Base-by-base conservation (phyloP, 2,797 vertebrate species). In the Loris lydekkerianus region DNA sequence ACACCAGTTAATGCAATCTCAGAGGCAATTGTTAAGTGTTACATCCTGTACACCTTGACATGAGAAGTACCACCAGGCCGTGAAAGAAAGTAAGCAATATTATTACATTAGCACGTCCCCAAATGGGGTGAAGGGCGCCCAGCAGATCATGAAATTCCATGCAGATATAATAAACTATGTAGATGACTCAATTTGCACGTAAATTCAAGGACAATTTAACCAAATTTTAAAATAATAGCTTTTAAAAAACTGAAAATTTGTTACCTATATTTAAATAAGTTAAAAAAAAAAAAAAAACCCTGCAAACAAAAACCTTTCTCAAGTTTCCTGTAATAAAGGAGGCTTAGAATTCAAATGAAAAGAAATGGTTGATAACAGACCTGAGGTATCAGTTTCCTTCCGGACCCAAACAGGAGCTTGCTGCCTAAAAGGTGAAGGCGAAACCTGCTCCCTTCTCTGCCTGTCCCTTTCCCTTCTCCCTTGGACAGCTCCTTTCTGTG, bases 281-380 rank as follows among this genome's bases (percentile, higher is more conserved):
- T 53, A 77, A 87, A 91, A 40, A 58, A 58, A 69, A 27, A 65
- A 49, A 75, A 15, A 49, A 14, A 14, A 49, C 11, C 49, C 10
- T 8, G 15, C 27, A 46, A 75, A 9, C 8, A 18, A 49, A 4
- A 29, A 46, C 27, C 27, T 60, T 37, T 21, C 76, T 61, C 4
- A 77, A 53, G 27, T 63, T 90, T 70, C 63, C 76, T 83, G 2
- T 78, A 37, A 63, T 8, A 63, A 23, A 89, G 15, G 34, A 76
- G 25, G 43, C 63, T 88, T 87, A 49, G 84, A 90, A 90, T 65
- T 58, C 29, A 83, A 91, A 70, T 5, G 46, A 76, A 43, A 89
- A 89, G 93, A 80, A 61, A 89, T 81, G 37, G 87, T 96, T 75
- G 43, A 83, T 46, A 49, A 87, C 70, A 95, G 60, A 89, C 7